phyloP scores from a whole-genome alignment of 2,888 invertebrate genomes.

The Apamea anceps region DNA sequence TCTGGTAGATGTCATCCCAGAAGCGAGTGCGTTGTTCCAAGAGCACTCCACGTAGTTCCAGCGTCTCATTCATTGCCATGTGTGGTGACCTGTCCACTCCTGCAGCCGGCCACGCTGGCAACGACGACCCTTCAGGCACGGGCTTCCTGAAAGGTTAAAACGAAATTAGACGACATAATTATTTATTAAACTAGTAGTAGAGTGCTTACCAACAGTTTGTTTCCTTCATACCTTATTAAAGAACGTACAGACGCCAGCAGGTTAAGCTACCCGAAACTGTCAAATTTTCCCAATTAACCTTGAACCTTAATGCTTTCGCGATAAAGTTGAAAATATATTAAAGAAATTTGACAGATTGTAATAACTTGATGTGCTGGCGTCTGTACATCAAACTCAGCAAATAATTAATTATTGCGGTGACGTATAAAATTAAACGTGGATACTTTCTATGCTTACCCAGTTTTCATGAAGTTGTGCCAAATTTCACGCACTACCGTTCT shows the following conservation, averaged over 20 bases:
- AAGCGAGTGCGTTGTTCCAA: conserved; percentile 66
- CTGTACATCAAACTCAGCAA: not conserved
- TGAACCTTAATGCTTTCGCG: no score
- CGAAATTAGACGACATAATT: no score
- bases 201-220: not conserved
- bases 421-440: not conserved
- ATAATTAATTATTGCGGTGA: not conserved
- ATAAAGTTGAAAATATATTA: no score
- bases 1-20: conserved; percentile 75
- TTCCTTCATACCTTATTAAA: not conserved
- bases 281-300: no score
- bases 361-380: no score
- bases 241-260: no score
- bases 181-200: not conserved
- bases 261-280: no score
- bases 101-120: conserved; percentile 73
- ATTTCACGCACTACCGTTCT: conserved; percentile 40
- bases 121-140: conserved; percentile 48
- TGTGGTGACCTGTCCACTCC: conserved; percentile 65
- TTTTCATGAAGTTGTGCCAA: conserved; percentile 50
- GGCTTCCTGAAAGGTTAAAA: conserved; percentile 39
- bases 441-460: not conserved
- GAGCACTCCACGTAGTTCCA: conserved; percentile 66
- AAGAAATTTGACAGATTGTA: no score
- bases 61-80: conserved; percentile 71